Base-by-base conservation (phyloP, 2,888 invertebrate species). In the Opisthograptis luteolata region DNA sequence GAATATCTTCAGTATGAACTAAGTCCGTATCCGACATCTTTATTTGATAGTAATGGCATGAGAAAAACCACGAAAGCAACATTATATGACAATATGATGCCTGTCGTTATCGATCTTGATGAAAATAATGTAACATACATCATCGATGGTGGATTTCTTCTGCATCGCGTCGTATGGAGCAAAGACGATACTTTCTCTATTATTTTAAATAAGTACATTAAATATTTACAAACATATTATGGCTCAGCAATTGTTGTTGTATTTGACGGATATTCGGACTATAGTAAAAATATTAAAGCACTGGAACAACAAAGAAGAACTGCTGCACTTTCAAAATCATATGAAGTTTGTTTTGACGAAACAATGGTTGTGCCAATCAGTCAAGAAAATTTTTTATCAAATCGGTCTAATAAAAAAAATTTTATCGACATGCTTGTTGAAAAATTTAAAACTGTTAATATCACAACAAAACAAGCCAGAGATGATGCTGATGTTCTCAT, bases 401-500 rank as follows among this genome's bases (percentile, higher is more conserved):
- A 60, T 60, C 47, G 44, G 34, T 45, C 28, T 58, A 70, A 73
- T 43, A 50, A 49, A 50, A 48, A 63, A 60, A 40, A 49, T 17
- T 70, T 47, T 70, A 74, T 48, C 24, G 49, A 65, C 32, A 72
- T 75, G 70, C 61, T 76, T 41, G 55, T 62, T 64, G 66, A 72
- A 63, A 70, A 70, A 63, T 72, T 79, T 32, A 47, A 69, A 65
- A 49, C 64, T 67, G 68, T 62, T 52, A 65, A 70, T 68, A 78
- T 78, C 61, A 64, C 65, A 54, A 72, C 70, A 63, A 70, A 73
- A 67, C 68, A 70, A 68, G 71, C 73, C 51, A 57, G 56, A 66
- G 69, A 75, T 73, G 73, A 76, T 70, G 73, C 72, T 45, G 77
- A 75, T 71, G 71, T 73, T 59, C 66, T 76, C 32, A 79, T 78